Conservation (phyloP, 1,140 invertebrate genomes). For the Teleogryllus occipitalis region DNA sequence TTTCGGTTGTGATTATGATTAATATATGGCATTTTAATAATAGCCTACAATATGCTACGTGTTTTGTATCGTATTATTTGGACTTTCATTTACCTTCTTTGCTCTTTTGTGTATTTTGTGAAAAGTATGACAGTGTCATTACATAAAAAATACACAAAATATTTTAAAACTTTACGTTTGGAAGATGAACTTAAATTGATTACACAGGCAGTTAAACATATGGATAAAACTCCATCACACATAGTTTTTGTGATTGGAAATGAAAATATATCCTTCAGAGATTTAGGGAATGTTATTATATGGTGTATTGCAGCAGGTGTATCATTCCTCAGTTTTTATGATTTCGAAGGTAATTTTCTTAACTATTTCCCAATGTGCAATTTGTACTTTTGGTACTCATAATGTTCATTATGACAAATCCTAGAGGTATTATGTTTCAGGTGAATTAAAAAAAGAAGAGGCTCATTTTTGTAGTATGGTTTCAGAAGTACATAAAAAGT, state of each 20-base stretch:
- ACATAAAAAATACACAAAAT: slow-evolving; percentile 7
- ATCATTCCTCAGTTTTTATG: slow-evolving; percentile 58
- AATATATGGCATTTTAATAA: neutral
- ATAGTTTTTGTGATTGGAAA: slow-evolving; percentile 42
- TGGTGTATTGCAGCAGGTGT: slow-evolving; percentile 56
- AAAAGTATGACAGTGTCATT: slow-evolving; percentile 14
- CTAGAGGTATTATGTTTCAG: slow-evolving; percentile 37
- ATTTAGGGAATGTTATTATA: slow-evolving; percentile 49
- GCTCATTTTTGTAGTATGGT: slow-evolving; percentile 44
- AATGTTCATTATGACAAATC: slow-evolving; percentile 3
- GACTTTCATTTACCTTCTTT: slow-evolving; percentile 15
- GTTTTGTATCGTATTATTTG: slow-evolving; percentile 17
- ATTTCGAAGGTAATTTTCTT: slow-evolving; percentile 47
- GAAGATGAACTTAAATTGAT: slow-evolving; percentile 21
- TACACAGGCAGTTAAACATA: slow-evolving; percentile 10
- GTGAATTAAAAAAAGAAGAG: slow-evolving; percentile 46
- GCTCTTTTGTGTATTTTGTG: slow-evolving; percentile 15
- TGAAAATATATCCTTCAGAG: slow-evolving; percentile 38
- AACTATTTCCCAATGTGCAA: neutral
- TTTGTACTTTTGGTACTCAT: neutral
- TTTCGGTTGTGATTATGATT: neutral
- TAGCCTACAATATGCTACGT: slow-evolving; percentile 10
- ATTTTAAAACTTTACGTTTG: neutral
- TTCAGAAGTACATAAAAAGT: slow-evolving; percentile 34
- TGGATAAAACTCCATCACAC: slow-evolving; percentile 32